phyloP scores from a whole-genome alignment of 1,140 invertebrate genomes.

The Trichonephila clavata region DNA sequence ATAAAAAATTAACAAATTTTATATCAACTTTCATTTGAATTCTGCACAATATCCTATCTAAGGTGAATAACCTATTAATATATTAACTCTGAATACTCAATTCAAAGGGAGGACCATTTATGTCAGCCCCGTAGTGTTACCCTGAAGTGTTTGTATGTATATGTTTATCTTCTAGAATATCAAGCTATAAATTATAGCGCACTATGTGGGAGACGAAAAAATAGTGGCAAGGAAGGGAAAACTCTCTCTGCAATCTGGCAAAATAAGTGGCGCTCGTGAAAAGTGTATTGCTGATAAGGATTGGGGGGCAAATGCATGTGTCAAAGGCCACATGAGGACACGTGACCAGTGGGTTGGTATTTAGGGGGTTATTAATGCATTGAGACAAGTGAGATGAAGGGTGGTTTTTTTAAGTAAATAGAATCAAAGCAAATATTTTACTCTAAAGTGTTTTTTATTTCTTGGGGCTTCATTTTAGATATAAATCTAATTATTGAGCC shows the following conservation, averaged over 20 bases:
- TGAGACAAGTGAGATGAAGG: background rate
- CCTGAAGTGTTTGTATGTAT: background rate
- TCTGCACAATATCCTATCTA: too few relatives aligned
- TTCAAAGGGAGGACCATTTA: background rate
- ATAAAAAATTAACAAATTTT: too few relatives aligned
- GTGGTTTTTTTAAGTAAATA: background rate
- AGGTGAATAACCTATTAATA: too few relatives aligned
- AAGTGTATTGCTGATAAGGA: background rate
- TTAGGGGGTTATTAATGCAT: background rate
- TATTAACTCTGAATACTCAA: too few relatives aligned
- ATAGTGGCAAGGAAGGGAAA: background rate
- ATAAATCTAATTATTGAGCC: too few relatives aligned
- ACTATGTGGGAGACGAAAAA: background rate
- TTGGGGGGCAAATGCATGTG: constrained; percentile 9
- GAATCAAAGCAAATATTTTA: too few relatives aligned
- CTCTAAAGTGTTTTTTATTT: too few relatives aligned
- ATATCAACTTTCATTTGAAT: too few relatives aligned
- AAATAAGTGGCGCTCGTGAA: background rate
- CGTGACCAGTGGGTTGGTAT: background rate
- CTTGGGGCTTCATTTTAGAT: too few relatives aligned
- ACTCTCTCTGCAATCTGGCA: background rate
- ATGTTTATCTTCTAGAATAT: background rate
- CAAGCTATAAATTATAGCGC: background rate
- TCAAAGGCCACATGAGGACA: constrained; percentile 48
- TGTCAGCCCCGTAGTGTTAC: too few relatives aligned